phyloP scores from a whole-genome alignment of 2,797 vertebrate species.

The Arctocebus calabarensis region DNA sequence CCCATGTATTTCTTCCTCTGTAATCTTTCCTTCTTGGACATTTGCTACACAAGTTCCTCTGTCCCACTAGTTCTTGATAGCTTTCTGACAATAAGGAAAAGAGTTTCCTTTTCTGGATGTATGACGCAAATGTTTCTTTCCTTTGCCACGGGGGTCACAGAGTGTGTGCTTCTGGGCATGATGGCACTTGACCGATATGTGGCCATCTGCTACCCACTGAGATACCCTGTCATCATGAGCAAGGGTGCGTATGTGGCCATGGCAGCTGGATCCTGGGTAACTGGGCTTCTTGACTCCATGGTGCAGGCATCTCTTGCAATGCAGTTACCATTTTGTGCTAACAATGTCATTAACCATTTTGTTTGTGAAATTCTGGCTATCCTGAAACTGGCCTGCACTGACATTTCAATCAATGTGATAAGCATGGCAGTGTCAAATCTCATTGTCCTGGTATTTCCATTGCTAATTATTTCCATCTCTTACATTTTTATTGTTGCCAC shows the following conservation, averaged over 20 bases:
- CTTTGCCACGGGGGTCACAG: slow-evolving; percentile 74
- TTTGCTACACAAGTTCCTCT: slow-evolving; percentile 79
- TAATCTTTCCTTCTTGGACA: slow-evolving; percentile 80
- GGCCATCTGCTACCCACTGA: slow-evolving; percentile 79
- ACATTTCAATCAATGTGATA: slow-evolving; percentile 76
- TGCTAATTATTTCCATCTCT: slow-evolving; percentile 75
- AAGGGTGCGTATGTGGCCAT: slow-evolving; percentile 54
- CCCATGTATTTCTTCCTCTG: slow-evolving; percentile 83
- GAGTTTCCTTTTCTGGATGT: slow-evolving; percentile 72
- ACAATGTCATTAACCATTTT: slow-evolving; percentile 77
- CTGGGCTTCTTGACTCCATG: slow-evolving; percentile 63
- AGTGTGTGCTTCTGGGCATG: slow-evolving; percentile 76
- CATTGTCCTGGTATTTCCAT: slow-evolving; percentile 70
- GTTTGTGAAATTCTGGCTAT: slow-evolving; percentile 81
- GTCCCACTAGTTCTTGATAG: slow-evolving; percentile 73
- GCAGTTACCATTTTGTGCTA: slow-evolving; percentile 72
- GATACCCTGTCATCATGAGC: slow-evolving; percentile 77
- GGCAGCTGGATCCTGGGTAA: slow-evolving; percentile 65
- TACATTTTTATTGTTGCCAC: slow-evolving; percentile 74
- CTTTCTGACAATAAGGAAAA: slow-evolving; percentile 71
- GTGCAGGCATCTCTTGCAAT: slow-evolving; percentile 69
- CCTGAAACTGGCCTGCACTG: slow-evolving; percentile 76
- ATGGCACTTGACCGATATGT: slow-evolving; percentile 81
- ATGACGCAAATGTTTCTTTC: slow-evolving; percentile 80
- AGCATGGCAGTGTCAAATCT: slow-evolving; percentile 75